Evolutionary conservation across 2,888 invertebrate species (phyloP).

Genomic region (Lymantria dispar): DNA sequence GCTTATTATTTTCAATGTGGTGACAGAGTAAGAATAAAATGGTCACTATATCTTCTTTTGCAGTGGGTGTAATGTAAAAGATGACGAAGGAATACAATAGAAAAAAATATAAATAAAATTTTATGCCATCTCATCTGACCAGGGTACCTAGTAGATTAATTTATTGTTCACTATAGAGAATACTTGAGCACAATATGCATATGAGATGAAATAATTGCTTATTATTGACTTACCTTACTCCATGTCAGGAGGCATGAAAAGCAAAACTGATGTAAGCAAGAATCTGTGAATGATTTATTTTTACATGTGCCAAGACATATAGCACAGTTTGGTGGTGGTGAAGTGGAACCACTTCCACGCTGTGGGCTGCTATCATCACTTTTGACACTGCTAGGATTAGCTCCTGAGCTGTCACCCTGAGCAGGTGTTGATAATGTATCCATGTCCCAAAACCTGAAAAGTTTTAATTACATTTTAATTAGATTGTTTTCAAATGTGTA

Average conservation of each 20-base stretch:
- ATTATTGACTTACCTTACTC: conserved; percentile 87
- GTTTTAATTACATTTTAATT: conserved; percentile 5
- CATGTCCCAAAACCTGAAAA: conserved; percentile 35
- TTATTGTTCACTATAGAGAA: no score
- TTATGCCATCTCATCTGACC: no score
- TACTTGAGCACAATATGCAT: no score
- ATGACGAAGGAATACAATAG: no score
- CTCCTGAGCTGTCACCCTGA: conserved; percentile 59
- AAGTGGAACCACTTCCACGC: conserved; percentile 63
- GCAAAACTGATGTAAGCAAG: conserved; percentile 96
- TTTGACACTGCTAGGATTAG: conserved; percentile 70
- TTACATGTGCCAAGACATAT: conserved; percentile 94
- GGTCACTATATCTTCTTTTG: no score
- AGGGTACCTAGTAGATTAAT: no score
- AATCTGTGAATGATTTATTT: conserved; percentile 95
- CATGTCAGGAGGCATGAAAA: conserved; percentile 95
- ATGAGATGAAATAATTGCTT: neutral
- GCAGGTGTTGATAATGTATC: conserved; percentile 54
- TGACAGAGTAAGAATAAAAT: no score
- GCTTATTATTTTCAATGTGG: no score
- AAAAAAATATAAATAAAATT: no score
- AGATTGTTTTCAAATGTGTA: neutral
- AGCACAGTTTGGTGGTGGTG: conserved; percentile 94
- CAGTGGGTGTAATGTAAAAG: no score
- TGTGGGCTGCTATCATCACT: conserved; percentile 77